Base-by-base conservation (phyloP, 2,113 vertebrate genomes). In the Chaenogobius annularis region DNA sequence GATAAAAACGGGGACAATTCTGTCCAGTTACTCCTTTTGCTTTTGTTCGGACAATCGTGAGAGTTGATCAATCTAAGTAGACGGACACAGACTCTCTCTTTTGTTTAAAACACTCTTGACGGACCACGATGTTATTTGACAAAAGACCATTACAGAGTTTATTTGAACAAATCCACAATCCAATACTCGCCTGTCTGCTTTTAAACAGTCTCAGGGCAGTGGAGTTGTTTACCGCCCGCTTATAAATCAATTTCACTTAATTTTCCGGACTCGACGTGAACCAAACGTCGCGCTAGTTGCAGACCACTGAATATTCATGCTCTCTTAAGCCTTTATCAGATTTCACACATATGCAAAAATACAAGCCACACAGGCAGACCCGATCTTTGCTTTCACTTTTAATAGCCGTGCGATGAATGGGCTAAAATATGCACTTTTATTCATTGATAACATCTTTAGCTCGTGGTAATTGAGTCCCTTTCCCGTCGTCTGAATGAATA, bases 391-490 rank as follows among this genome's bases (percentile, higher is more conserved):
- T 96, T 96, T 98, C 95, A 95, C 94, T 96, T 97, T 95, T 96
- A 96, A 96, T 95, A 95, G 95, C 95, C 94, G 91, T 88, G 93
- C 93, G 94, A 94, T 96, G 95, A 98, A 97, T 96, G 94, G 95
- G 93, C 93, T 95, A 95, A 98, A 98, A 96, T 95, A 95, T 95
- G 96, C 95, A 95, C 95, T 96, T 95, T 95, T 94, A 96, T 97
- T 96, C 96, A 95, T 94, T 96, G 96, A 98, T 98, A 96, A 94
- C 95, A 96, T 98, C 96, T 97, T 96, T 95, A 96, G 94, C 92
- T 96, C 94, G 96, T 95, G 94, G 96, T 98, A 97, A 99, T 97
- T 96, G 96, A 97, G 96, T 96, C 96, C 92, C 93, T 94, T 92
- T 70, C 58, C 77, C 89, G 78, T 85, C 82, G 91, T 94, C 95